Base-by-base conservation (phyloP, 2,888 invertebrate genomes). In the Apodemia zela region DNA sequence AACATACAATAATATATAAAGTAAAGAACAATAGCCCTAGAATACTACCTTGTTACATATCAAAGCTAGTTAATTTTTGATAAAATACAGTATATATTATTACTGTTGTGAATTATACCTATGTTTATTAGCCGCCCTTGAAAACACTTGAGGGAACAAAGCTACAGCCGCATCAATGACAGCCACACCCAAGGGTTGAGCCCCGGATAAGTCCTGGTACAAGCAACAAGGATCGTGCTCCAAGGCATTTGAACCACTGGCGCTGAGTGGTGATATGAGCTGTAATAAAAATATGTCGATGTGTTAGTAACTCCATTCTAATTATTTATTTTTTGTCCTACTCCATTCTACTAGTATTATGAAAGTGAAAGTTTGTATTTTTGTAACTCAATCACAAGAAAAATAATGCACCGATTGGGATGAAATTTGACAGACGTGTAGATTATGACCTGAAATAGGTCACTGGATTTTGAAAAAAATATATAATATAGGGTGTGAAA, bases 181-280 rank as follows among this genome's bases (percentile, higher is more conserved):
- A 11, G 98, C 97, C 8, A 99, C 98, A 3, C 99, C 98, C 29
- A 99, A 92, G 1, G 99, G 99, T 70, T 98, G 93, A 5, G 97
- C 97, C 42, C 96, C 96, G 2, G 75, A 67, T n/a, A 67, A 58
- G 61, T 94, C 94, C 59, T 96, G 94, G 89, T 97, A 99, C 65
- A 99, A 90, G 75, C 97, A 97, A 79, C 98, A 97, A 3, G 97
- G 94, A 90, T 99, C 99, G 82, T 99, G 99, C 84, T 99, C 99
- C 71, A 99, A 86, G 10, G 99, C 98, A 54, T 98, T 98, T 3
- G 98, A 98, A 4, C 98, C 98, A 62, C 98, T 97, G 7, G 98
- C 98, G 82, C 98, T 98, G 79, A 98, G 96, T 2, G 98, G 97
- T 0, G 82, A 86, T 85, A 98, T 97, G 59, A 99, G 89, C 98